Percentiles rank a stretch among this genome's conserved stretches.
phyloP scores from a whole-genome alignment of 30 jellyfish, hydroid and myxozoan species.

The Aurelia coerulea region DNA sequence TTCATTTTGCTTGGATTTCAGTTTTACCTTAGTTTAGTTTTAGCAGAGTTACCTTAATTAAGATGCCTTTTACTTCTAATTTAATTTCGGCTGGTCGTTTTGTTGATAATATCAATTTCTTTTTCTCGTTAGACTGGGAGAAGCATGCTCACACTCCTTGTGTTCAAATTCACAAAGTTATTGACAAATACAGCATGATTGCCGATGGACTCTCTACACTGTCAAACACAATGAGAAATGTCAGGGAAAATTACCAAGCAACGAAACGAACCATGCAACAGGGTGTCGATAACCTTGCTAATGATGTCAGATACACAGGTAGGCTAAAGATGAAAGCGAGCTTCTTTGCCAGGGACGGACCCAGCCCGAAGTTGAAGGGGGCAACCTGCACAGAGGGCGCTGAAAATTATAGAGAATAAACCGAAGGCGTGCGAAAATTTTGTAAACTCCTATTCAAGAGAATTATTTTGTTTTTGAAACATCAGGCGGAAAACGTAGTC shows the following conservation, averaged over 20 bases:
- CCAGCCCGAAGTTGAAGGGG: no score
- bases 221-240: conserved; percentile 16
- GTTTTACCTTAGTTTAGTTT: no score
- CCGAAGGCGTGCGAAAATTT: no score
- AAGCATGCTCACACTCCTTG: conserved; percentile 33
- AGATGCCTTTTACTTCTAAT: neutral
- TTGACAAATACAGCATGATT: conserved; percentile 38
- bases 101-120: neutral
- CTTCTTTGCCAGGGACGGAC: neutral
- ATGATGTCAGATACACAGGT: conserved; percentile 33
- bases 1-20: no score
- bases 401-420: no score
- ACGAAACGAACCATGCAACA: conserved; percentile 48
- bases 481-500: no score
- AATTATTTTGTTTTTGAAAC: no score
- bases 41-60: no score
- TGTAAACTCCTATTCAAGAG: no score
- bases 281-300: conserved; percentile 28
- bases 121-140: conserved; percentile 31
- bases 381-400: neutral
- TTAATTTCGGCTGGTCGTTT: neutral
- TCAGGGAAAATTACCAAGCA: conserved; percentile 41
- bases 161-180: conserved; percentile 35
- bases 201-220: conserved; percentile 28
- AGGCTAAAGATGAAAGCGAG: neutral